Evolutionary conservation across 2,113 vertebrate genomes (phyloP).

Genomic region (Arizona elegans): DNA sequence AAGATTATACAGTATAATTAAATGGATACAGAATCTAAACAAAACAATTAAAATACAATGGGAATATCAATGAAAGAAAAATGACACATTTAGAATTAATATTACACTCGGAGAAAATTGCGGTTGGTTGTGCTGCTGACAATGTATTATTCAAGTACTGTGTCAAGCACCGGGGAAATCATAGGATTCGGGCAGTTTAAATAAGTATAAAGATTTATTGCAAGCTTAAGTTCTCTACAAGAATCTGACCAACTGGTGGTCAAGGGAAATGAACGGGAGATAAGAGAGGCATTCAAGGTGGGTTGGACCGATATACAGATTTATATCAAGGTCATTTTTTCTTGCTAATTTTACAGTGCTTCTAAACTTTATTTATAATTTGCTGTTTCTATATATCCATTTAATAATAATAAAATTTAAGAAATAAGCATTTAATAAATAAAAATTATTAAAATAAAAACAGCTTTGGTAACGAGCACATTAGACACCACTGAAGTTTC

Average conservation of each 20-base stretch:
- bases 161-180: background rate
- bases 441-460: background rate
- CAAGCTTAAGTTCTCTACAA: background rate
- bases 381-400: background rate
- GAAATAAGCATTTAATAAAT: background rate
- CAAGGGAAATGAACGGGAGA: background rate
- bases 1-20: background rate
- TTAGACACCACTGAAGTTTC: no score
- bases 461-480: background rate
- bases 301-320: background rate
- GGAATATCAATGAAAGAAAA: background rate
- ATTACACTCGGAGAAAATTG: background rate
- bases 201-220: background rate
- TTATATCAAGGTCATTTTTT: background rate
- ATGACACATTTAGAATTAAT: background rate
- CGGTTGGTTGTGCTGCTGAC: background rate
- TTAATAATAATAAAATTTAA: background rate
- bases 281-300: background rate
- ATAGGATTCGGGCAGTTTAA: background rate
- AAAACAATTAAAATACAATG: background rate
- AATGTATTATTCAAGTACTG: background rate
- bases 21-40: background rate
- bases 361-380: background rate
- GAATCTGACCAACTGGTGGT: background rate
- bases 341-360: background rate